Evolutionary conservation across 2,888 invertebrate genomes (phyloP).

Genomic region (Fabriciana adippe): DNA sequence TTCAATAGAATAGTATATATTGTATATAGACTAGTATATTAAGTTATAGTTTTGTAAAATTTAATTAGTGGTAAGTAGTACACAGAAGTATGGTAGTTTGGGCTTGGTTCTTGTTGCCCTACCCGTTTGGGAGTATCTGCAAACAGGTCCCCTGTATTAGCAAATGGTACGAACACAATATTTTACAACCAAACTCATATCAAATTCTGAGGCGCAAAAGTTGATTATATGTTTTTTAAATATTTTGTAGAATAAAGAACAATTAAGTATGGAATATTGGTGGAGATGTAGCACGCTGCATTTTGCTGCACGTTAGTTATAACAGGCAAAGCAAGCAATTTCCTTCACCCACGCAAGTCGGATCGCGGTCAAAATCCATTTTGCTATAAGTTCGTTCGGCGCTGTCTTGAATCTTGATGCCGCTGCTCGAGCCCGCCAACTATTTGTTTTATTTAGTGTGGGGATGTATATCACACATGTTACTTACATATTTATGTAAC

Average conservation of each 20-base stretch:
- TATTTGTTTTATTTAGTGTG: constrained; percentile 24
- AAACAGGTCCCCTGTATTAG: too few species aligned
- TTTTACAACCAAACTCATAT: too few species aligned
- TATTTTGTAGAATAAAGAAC: constrained; percentile 16
- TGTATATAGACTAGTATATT: too few species aligned
- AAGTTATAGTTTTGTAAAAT: too few species aligned
- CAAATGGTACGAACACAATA: too few species aligned
- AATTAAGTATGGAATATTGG: constrained; percentile 34
- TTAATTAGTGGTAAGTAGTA: too few species aligned
- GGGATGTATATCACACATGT: constrained; percentile 7
- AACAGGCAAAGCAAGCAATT: constrained; percentile 42
- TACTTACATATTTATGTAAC: constrained; percentile 16
- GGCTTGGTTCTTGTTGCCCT: too few species aligned
- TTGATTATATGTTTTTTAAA: too few species aligned
- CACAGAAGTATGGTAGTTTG: too few species aligned
- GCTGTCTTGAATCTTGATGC: constrained; percentile 38
- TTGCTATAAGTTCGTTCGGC: constrained; percentile 36
- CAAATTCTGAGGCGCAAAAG: too few species aligned
- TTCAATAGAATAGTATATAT: too few species aligned
- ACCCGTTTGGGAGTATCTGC: too few species aligned
- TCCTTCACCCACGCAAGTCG: constrained; percentile 40
- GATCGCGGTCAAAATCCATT: constrained; percentile 43
- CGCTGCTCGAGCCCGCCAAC: constrained; percentile 26
- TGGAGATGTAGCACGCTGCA: constrained; percentile 29
- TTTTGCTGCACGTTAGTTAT: constrained; percentile 43